phyloP scores from a whole-genome alignment of 2,113 vertebrate species.

The Antechinus stuartii region DNA sequence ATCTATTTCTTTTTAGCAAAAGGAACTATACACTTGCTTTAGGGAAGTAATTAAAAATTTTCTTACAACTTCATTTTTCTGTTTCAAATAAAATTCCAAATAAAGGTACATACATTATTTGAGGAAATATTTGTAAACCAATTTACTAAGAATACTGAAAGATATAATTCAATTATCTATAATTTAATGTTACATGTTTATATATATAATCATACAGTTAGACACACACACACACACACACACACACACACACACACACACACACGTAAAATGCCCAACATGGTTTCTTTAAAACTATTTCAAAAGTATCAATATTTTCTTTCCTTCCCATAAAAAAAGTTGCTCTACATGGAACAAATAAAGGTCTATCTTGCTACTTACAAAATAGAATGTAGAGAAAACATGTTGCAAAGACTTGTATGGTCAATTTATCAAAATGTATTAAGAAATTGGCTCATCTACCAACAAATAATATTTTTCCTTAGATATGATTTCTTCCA shows the following conservation, averaged over 20 bases:
- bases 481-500: conserved; percentile 27
- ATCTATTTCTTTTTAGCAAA: conserved; percentile 27
- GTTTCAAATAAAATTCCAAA: neutral
- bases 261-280: no score
- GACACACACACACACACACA: no score
- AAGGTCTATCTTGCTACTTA: neutral
- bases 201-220: no score
- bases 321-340: neutral
- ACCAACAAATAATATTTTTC: neutral
- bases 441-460: neutral
- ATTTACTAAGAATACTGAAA: neutral
- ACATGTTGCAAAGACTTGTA: neutral
- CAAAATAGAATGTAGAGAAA: neutral
- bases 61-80: neutral
- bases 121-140: neutral
- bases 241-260: no score
- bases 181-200: neutral
- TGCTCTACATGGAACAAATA: neutral
- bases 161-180: neutral
- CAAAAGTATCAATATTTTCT: neutral
- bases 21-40: neutral
- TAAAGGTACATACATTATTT: neutral
- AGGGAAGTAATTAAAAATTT: neutral
- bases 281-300: neutral
- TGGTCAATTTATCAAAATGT: neutral